Base-by-base conservation (phyloP, 2,113 vertebrate species). In the Pleuronectes platessa region DNA sequence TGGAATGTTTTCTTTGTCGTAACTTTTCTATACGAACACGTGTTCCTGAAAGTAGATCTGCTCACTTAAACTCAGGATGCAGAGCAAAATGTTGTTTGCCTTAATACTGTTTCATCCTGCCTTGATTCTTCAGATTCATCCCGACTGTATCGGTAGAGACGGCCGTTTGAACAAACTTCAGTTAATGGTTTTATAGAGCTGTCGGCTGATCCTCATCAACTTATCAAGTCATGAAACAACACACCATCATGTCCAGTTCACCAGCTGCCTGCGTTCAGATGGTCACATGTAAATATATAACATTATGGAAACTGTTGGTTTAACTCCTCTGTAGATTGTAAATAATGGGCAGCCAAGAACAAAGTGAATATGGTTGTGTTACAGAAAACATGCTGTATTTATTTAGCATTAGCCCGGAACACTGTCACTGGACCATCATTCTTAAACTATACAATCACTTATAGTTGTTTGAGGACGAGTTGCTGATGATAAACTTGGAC, bases 31-130 rank as follows among this genome's bases (percentile, higher is more conserved):
- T 31, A 31, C 31, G 31, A 31, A 31, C 31, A 31, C 31, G 31
- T 31, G 65, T 56, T 61, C 12, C 55, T 77, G 4, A 4, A 71
- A 49, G 42, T 71, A 20, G 6, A 23, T 60, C 40, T 56, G 20
- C 51, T 63, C 13, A 21, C 24, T 58, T 55, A 53, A 72, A 64
- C 31, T 31, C 31, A 7, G 31, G 31, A 83, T 68, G 37, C 21
- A 40, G 3, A 17, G 71, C 20, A 68, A 55, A 74, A n/a, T 68
- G 18, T 71, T 47, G 58, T 56, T 86, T 86, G 88, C 88, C 79
- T 90, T 89, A 81, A 63, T 8, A 53, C 61, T n/a, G 35, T 42
- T 54, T 84, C 56, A 51, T 80, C 56, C 26, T 65, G 78, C 76
- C 78, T 81, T 14, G 1, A 3, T 62, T 24, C 54, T 61, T 49